Evolutionary conservation across 2,113 vertebrate genomes (phyloP).

Genomic region (Bufo gargarizans): DNA sequence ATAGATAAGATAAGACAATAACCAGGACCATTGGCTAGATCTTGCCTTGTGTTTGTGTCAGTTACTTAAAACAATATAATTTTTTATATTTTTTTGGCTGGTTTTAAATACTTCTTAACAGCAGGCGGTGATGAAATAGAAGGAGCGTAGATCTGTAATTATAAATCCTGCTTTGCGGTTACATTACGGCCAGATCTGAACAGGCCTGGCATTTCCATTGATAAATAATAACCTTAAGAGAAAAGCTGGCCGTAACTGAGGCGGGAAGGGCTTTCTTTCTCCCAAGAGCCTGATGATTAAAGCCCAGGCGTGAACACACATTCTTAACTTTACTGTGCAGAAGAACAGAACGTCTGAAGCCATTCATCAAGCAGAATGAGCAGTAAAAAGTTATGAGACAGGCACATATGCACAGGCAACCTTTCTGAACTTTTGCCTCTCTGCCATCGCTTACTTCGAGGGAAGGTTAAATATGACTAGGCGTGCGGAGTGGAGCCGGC

Average conservation of each 20-base stretch:
- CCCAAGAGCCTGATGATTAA: constrained; percentile 15
- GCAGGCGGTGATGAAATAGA: neutral
- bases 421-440: constrained; percentile 50
- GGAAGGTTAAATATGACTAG: neutral
- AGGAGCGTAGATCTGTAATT: neutral
- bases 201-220: constrained; percentile 2
- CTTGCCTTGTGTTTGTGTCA: neutral
- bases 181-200: constrained; percentile 7
- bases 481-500: neutral
- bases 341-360: constrained; percentile 50
- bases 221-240: constrained; percentile 35
- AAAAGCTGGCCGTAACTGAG: neutral
- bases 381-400: constrained; percentile 53
- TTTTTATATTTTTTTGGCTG: neutral
- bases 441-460: constrained; percentile 5
- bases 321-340: constrained; percentile 45
- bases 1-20: neutral
- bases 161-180: neutral
- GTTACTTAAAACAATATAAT: neutral
- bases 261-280: constrained; percentile 13
- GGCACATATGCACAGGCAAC: constrained; percentile 48
- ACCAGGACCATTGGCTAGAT: neutral
- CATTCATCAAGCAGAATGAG: constrained; percentile 50
- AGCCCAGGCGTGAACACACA: constrained; percentile 23
- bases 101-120: neutral